Evolutionary conservation across 2,888 invertebrate species (phyloP), one percentile per base, ranked within the genome.

Genomic region (Macrophya annulata): DNA sequence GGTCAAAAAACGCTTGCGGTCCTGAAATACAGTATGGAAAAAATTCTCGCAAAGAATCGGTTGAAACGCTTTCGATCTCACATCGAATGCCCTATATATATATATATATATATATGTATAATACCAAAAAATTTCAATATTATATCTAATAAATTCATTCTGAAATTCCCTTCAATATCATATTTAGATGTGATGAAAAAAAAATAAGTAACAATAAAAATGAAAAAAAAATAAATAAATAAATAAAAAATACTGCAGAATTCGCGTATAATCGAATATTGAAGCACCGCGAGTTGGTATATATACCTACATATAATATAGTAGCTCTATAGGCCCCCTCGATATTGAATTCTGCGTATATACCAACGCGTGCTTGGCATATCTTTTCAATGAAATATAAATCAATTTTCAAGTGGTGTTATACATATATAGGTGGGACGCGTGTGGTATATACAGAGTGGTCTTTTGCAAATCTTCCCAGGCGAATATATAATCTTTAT

Each of bases 321-420:
- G 48, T 48, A 4, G 48, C 15, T 48, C 48, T 55, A 55, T 4
- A 55, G 59, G 62, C 9, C 12, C 25, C 12, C 31, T 3, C 25
- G 21, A 62, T 62, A 62, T 62, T 62, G 62, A 62, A 62, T 62
- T 62, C 25, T 62, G 62, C 25, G 62, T 62, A 25, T 62, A 25
- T 25, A 62, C 62, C 4, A 62, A 62, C 25, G 62, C 62, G 62
- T 62, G 62, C 62, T 12, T 25, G 3, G 62, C 62, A 62, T 62
- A 55, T 0, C 43, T 17, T 55, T 25, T 62, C 62, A 12, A 62
- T 21, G 10, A 62, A 62, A 62, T 62, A 25, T 62, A 25, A 62
- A 62, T 62, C 62, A 62, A 62, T 62, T 62, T 62, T n/a, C 55
- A 17, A 55, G 55, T 55, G 5, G 4, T n/a, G 17, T 17, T 55